Percentiles rank a stretch among this genome's conserved stretches.
phyloP scores from a whole-genome alignment of 2,113 vertebrate genomes.

The Petroica traversi region DNA sequence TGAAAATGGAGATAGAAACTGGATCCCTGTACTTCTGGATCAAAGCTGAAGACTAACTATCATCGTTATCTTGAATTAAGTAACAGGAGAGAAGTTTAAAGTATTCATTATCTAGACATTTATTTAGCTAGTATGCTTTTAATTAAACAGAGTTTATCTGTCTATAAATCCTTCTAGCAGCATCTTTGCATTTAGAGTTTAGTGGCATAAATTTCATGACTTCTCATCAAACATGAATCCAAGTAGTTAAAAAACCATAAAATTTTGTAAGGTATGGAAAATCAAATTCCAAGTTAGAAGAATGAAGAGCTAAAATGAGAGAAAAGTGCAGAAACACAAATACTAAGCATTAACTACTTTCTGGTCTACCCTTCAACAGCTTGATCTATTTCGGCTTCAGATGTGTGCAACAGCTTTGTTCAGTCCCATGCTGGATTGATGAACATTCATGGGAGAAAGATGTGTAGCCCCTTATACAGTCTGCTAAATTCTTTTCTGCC shows the following conservation, averaged over 20 bases:
- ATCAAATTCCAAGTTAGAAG: not conserved
- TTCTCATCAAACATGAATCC: not conserved
- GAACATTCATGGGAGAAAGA: not conserved
- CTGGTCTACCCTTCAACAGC: not conserved
- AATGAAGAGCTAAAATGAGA: not conserved
- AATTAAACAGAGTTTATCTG: not conserved
- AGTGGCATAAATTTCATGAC: not conserved
- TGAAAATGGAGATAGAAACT: slow-evolving; percentile 22
- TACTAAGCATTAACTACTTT: not conserved
- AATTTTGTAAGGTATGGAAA: not conserved
- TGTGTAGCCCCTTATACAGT: not conserved
- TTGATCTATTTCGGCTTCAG: not conserved
- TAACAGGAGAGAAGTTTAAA: not conserved
- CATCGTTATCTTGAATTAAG: not conserved
- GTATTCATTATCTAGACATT: not conserved
- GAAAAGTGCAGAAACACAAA: not conserved
- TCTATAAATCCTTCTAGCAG: not conserved
- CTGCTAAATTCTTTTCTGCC: not conserved
- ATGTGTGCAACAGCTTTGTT: not conserved
- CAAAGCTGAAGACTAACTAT: not conserved
- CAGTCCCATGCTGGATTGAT: not conserved
- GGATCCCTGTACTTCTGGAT: not conserved
- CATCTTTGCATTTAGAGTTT: not conserved
- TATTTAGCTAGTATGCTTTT: not conserved
- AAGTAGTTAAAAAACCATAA: not conserved